Conservation (phyloP, 2,888 invertebrate species). For the Acleris holmiana region DNA sequence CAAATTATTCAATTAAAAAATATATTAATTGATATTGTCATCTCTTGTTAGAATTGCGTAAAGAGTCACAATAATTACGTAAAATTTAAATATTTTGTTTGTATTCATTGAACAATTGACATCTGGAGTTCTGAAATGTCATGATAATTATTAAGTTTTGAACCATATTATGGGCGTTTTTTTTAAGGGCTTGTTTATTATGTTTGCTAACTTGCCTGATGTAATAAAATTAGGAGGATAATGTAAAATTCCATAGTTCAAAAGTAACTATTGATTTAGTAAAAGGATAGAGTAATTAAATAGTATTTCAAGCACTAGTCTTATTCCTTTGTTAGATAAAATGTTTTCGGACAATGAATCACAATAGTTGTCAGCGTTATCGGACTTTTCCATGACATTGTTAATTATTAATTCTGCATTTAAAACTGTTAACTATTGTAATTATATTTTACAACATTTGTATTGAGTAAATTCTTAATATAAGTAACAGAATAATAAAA, state of each 20-base stretch:
- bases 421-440: constrained; percentile 81
- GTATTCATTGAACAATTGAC: constrained; percentile 50
- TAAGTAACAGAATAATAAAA: constrained; percentile 72
- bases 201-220: constrained; percentile 72
- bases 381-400: constrained; percentile 78
- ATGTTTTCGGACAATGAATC: constrained; percentile 49
- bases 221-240: constrained; percentile 61
- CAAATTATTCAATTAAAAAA: constrained; percentile 50
- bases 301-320: constrained; percentile 56
- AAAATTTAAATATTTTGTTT: constrained; percentile 59
- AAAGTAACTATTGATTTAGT: constrained; percentile 57
- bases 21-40: constrained; percentile 39
- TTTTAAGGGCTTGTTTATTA: constrained; percentile 57
- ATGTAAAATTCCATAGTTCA: constrained; percentile 65
- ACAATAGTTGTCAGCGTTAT: constrained; percentile 54
- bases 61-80: constrained; percentile 53
- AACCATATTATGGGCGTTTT: constrained; percentile 38
- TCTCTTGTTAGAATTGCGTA: constrained; percentile 57
- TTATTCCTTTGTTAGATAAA: constrained; percentile 50
- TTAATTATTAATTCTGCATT: constrained; percentile 76
- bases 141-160: constrained; percentile 53
- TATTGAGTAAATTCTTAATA: constrained; percentile 78
- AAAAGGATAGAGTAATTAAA: constrained; percentile 55
- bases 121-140: constrained; percentile 66
- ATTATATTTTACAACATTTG: constrained; percentile 81